Percentiles rank a stretch among this genome's conserved stretches.
These are phyloP conservation scores for Cantharis lateralis DNA, from an alignment of 2,888 invertebrate species.

Conservation along the genomic window DNA sequence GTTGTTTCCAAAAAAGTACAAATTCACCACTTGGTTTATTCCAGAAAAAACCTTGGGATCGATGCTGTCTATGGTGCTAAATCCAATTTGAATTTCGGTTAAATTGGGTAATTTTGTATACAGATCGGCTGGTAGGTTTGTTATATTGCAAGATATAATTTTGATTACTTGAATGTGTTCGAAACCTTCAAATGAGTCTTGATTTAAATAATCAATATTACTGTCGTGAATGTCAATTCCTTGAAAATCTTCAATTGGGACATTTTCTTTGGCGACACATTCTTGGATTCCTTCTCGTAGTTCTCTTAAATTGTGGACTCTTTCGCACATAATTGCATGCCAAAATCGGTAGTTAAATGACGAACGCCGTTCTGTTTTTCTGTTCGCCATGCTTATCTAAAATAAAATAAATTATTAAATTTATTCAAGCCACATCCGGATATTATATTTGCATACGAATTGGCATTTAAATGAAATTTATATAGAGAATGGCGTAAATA, in stretches of 20 bases:
- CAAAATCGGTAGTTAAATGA: conserved; percentile 20
- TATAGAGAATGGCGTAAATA: background rate
- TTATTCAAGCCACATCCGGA: background rate
- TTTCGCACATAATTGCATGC: conserved; percentile 16
- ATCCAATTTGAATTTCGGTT: conserved; percentile 17
- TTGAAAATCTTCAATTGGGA: conserved; percentile 13
- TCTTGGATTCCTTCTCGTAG: conserved; percentile 9
- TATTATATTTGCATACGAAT: background rate
- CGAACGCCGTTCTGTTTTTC: background rate
- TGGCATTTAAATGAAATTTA: background rate
- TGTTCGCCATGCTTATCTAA: background rate
- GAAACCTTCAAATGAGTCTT: conserved; percentile 10
- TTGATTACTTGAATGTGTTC: conserved; percentile 10
- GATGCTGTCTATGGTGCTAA: conserved; percentile 10
- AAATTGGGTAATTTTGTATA: conserved; percentile 1
- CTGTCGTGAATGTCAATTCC: conserved; percentile 20
- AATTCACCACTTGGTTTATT: background rate
- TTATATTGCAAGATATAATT: conserved; percentile 9
- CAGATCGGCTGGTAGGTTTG: conserved; percentile 4
- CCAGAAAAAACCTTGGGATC: conserved; percentile 4
- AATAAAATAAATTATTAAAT: background rate
- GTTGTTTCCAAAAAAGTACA: conserved; percentile 16
- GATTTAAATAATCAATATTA: conserved; percentile 9
- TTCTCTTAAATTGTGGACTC: background rate
- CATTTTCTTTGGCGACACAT: conserved; percentile 10